Percentiles rank a stretch among this genome's conserved stretches.
phyloP scores from a whole-genome alignment of 2,888 invertebrate genomes.

The Tortricodes alternella region DNA sequence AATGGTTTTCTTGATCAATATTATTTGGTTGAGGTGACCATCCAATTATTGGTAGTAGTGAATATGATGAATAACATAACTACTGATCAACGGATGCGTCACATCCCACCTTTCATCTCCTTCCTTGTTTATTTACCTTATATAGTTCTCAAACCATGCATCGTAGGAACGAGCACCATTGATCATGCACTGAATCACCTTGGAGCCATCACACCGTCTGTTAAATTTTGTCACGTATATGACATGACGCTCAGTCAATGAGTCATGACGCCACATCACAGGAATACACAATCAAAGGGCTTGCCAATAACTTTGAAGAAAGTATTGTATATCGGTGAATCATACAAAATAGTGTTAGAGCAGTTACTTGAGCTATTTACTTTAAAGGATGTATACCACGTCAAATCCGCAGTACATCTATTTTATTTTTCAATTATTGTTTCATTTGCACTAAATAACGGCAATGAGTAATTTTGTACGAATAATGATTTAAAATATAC shows the following conservation, averaged over 20 bases:
- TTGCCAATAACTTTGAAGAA: neutral
- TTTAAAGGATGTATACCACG: too few relatives aligned
- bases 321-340: neutral
- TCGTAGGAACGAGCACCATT: too few relatives aligned
- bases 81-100: constrained; percentile 13
- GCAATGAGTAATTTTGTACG: too few relatives aligned
- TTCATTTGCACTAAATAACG: too few relatives aligned
- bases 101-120: neutral
- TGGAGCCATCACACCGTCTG: constrained; percentile 20
- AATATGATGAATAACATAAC: constrained; percentile 10
- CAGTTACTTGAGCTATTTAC: too few relatives aligned
- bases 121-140: constrained; percentile 19
- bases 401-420: too few relatives aligned
- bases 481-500: too few relatives aligned
- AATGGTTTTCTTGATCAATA: too few relatives aligned
- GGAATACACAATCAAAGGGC: constrained; percentile 5
- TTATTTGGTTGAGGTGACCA: neutral
- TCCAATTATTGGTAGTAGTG: neutral
- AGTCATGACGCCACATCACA: constrained; percentile 19
- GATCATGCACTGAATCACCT: constrained; percentile 20
- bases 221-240: constrained; percentile 37
- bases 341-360: neutral
- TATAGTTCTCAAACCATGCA: constrained; percentile 9
- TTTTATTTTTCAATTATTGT: too few relatives aligned
- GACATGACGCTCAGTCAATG: constrained; percentile 26